Evolutionary conservation across 2,888 invertebrate species (phyloP), one percentile per base, ranked within the genome.

Genomic region (Noctua fimbriata): DNA sequence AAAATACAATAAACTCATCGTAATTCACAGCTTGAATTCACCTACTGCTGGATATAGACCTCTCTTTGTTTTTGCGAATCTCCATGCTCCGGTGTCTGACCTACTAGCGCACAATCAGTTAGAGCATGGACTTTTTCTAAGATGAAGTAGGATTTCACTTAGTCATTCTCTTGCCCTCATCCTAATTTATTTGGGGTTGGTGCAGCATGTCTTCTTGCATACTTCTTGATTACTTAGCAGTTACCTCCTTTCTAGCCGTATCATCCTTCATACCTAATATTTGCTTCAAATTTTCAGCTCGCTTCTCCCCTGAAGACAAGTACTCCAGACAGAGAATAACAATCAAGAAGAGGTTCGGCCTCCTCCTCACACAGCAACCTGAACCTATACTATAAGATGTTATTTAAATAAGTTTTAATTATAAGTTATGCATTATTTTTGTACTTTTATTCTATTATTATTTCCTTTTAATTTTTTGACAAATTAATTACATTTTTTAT

Each of bases 261-360:
- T 41, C 41, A 7, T 41, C 7, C 41, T 7, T 41, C 41, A 7
- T 49, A 18, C 16, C 18, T n/a, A 44, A 55, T 4, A n/a, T 9
- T 52, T 60, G 0, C 18, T 49, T 78, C 18, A 81, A 84, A 82
- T 75, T 97, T 97, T 63, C 95, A 98, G 99, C 99, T 80, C 98
- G 99, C 69, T 99, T 99, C 94, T 99, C 99, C 1, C 99, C 99
- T 0, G 99, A 99, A 94, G 99, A 99, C 94, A 98, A 99, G 94
- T 99, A 98, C 94, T 99, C 99, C 2, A 97, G 98, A 86, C 98
- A 99, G 90, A 97, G 99, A 90, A 98, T 99, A 85, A 98, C 97
- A 18, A 98, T 99, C 84, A 99, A 99, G 96, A 98, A 98, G 93
- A 97, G 99, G 91, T 99, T 99, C 95, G 98, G 98, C 41, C 97